Base-by-base conservation (phyloP, 2,113 vertebrate genomes). In the Turdus rufiventris region DNA sequence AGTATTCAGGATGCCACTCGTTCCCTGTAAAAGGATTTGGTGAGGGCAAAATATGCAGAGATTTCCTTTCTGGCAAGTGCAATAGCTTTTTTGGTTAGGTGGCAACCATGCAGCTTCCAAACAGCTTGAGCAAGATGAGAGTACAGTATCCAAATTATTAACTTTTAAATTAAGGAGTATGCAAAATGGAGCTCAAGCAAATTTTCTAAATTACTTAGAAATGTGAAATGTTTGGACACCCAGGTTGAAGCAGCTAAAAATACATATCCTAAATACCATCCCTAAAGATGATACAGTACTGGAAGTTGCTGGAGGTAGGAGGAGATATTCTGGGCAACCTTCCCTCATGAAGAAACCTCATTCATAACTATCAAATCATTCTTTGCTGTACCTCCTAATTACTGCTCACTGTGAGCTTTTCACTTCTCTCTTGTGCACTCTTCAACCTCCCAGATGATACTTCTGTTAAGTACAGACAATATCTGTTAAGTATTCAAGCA, bases 301-400 rank as follows among this genome's bases (percentile, higher is more conserved):
- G 66, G 40, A 85, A 78, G 57, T 7, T 78, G 43, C 33, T 74
- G 23, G 18, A 85, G 10, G 40, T 67, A 72, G 54, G 14, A 71
- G 47, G 34, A 74, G 40, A 50, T 57, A 91, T 40, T 93, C 68
- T 71, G 43, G 47, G 38, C 56, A 86, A 74, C 13, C 8, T 53
- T 82, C 47, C 33, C 42, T 51, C 7, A 6, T 45, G 53, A 38
- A 48, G 73, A 87, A 84, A 54, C 56, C 40, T 75, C 15, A 54
- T 73, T 94, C 75, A 56, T 43, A 90, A 81, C 43, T 62, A 66
- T n/a, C 68, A 86, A 90, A 88, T 9, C n/a, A 63, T 19, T 8
- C 31, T 83, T 70, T 38, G 18, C 50, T 65, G 40, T 45, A 48
- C n/a, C 90, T 57, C 36, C 71, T 75, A 82, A 72, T 13, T 60